A percentile compares a stretch with the other conserved stretches of the same genome.
phyloP scores from a whole-genome alignment of 2,888 invertebrate genomes.

The Nemurella pictetii region DNA sequence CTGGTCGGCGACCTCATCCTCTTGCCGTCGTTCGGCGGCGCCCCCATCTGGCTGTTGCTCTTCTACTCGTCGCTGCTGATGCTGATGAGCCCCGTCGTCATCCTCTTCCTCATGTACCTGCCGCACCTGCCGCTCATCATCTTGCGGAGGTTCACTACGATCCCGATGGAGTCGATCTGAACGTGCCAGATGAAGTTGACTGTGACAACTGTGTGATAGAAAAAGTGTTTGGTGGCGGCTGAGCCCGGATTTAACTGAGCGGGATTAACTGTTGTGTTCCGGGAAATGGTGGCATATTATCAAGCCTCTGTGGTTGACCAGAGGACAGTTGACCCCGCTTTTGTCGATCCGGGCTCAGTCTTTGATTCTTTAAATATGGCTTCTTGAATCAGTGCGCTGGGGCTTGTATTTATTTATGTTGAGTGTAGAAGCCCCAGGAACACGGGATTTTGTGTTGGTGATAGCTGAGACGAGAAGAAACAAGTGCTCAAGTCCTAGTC shows the following conservation, averaged over 20 bases:
- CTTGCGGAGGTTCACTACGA: constrained; percentile 66
- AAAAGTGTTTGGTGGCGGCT: not conserved
- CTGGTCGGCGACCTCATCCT: constrained; percentile 6
- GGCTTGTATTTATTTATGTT: too few relatives aligned
- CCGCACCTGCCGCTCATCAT: constrained; percentile 71
- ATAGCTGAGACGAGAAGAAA: not conserved
- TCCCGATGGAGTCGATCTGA: constrained; percentile 68
- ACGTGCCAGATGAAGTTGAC: constrained; percentile 17
- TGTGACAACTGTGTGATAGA: not conserved
- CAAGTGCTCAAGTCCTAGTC: not conserved
- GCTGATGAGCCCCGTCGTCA: constrained; percentile 67
- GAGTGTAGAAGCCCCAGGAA: not conserved
- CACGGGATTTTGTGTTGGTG: not conserved
- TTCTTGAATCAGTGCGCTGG: too few relatives aligned
- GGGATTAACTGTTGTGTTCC: too few relatives aligned
- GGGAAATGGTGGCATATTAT: too few relatives aligned
- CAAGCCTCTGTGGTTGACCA: too few relatives aligned
- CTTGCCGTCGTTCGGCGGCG: constrained; percentile 5
- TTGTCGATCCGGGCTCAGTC: too few relatives aligned
- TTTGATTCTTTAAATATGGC: too few relatives aligned
- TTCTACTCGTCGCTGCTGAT: constrained; percentile 66
- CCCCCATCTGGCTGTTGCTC: constrained; percentile 54
- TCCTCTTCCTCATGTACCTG: constrained; percentile 67
- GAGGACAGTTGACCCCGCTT: too few relatives aligned
- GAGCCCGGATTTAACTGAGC: too few relatives aligned